phyloP scores from a whole-genome alignment of 2,888 invertebrate genomes.

The Thera obeliscata region DNA sequence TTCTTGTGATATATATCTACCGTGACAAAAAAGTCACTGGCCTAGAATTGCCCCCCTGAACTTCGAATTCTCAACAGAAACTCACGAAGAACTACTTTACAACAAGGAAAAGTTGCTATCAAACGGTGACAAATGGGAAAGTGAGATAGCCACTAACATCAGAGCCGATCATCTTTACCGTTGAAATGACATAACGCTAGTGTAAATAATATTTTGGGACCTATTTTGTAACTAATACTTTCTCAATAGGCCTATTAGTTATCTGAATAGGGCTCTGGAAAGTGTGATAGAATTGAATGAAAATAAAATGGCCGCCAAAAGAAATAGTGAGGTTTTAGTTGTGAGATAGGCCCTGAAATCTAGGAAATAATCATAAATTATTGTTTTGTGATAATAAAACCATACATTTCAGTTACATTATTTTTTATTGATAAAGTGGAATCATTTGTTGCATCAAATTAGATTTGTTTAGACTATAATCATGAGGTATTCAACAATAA shows the following conservation, averaged over 20 bases:
- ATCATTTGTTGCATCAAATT: slow-evolving; percentile 10
- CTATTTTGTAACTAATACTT: slow-evolving; percentile 52
- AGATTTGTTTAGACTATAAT: slow-evolving; percentile 14
- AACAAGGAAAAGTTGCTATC: slow-evolving; percentile 99
- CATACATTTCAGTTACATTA: slow-evolving; percentile 55
- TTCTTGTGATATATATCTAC: too few species aligned
- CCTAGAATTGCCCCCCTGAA: too few species aligned
- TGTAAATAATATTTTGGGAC: slow-evolving; percentile 53
- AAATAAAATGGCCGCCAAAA: background rate
- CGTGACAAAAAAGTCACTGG: too few species aligned
- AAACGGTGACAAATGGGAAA: slow-evolving; percentile 99
- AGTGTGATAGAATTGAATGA: background rate
- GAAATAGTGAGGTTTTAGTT: slow-evolving; percentile 7
- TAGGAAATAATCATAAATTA: slow-evolving; percentile 70
- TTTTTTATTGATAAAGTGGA: slow-evolving; percentile 42
- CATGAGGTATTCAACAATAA: slow-evolving; percentile 6
- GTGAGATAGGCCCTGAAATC: slow-evolving; percentile 57
- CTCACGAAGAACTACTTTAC: slow-evolving; percentile 98
- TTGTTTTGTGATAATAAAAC: slow-evolving; percentile 70
- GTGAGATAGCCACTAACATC: slow-evolving; percentile 98
- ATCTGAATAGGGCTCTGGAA: background rate
- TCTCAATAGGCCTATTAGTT: background rate
- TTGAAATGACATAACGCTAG: slow-evolving; percentile 72
- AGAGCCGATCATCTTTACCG: slow-evolving; percentile 99
- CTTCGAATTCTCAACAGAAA: slow-evolving; percentile 99